Evolutionary conservation across 2,113 vertebrate genomes (phyloP), one percentile per base, ranked within the genome.

Genomic region (Lampris megalopsis): DNA sequence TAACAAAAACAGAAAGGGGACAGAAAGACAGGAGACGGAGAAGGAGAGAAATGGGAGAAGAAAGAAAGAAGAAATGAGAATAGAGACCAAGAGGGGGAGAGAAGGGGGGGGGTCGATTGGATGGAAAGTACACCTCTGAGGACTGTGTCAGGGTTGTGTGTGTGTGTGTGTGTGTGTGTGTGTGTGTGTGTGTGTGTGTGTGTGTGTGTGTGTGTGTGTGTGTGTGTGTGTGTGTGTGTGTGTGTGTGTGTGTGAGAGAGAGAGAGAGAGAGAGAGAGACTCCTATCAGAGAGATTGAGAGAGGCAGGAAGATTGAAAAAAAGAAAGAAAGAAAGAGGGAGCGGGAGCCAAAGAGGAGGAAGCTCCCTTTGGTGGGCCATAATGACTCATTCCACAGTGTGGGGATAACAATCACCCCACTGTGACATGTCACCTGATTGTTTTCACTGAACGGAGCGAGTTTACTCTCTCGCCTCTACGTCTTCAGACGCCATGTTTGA

Each of bases 321-420:
- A 43, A 59, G 59, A 42, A 56, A 82, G 74, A 69, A 6, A 45
- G 43, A 45, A 7, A 45, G 43, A 45, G 43, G 7, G 58, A 75
- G 48, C 76, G 78, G 67, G 71, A 73, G 68, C 4, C 7, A 7
- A 45, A 45, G 43, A 7, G 7, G 43, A 4, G 2, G 49, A 70
- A 53, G 24, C 53, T 58, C 72, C 57, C 69, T 66, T 77, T 71
- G 70, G 75, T 83, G 85, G 79, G 75, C 73, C 74, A 64, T 85
- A 86, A 86, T 90, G 87, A 83, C 69, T 92, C 88, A 73, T 65
- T 83, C 84, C 68, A 80, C 61, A 40, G 53, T 83, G 69, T 88
- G 86, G 68, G 35, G 61, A 81, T 88, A 77, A 86, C 78, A 24
- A 79, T 82, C 79, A 54, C 59, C n/a, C 48, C 83, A 80, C 6